phyloP scores from a whole-genome alignment of 2,888 invertebrate genomes.

The Perdita meconis region DNA sequence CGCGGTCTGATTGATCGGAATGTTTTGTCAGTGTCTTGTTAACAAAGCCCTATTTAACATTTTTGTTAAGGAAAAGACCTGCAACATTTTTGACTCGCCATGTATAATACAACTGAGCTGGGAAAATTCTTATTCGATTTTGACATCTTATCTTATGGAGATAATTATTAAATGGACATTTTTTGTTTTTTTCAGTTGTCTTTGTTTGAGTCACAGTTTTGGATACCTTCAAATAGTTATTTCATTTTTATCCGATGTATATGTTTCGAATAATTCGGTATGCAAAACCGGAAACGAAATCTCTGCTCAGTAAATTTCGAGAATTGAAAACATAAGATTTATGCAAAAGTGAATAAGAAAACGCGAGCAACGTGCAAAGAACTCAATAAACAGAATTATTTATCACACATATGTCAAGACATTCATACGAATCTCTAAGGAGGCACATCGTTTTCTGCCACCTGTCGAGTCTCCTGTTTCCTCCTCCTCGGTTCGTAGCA shows the following conservation, averaged over 20 bases:
- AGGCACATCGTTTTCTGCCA: constrained; percentile 44
- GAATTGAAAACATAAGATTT: constrained; percentile 53
- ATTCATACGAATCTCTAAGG: constrained; percentile 52
- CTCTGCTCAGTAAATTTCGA: not conserved
- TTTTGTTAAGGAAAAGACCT: too few species aligned
- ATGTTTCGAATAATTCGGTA: not conserved
- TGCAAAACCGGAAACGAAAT: not conserved
- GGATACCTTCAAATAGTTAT: too few species aligned
- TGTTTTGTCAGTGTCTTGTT: too few species aligned
- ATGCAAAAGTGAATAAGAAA: constrained; percentile 24
- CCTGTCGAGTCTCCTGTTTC: constrained; percentile 49
- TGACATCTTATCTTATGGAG: too few species aligned
- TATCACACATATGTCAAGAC: constrained; percentile 60
- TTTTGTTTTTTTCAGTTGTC: too few species aligned
- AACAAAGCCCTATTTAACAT: too few species aligned
- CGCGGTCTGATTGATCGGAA: too few species aligned
- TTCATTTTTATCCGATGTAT: not conserved
- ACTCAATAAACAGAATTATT: constrained; percentile 71
- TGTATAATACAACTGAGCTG: too few species aligned
- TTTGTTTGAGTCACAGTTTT: too few species aligned
- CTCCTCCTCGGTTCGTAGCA: constrained; percentile 30
- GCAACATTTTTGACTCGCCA: too few species aligned
- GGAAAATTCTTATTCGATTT: too few species aligned
- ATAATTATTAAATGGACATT: too few species aligned
- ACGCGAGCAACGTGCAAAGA: constrained; percentile 10